Evolutionary conservation across 2,113 vertebrate genomes (phyloP).

Genomic region (Leuciscus idus): DNA sequence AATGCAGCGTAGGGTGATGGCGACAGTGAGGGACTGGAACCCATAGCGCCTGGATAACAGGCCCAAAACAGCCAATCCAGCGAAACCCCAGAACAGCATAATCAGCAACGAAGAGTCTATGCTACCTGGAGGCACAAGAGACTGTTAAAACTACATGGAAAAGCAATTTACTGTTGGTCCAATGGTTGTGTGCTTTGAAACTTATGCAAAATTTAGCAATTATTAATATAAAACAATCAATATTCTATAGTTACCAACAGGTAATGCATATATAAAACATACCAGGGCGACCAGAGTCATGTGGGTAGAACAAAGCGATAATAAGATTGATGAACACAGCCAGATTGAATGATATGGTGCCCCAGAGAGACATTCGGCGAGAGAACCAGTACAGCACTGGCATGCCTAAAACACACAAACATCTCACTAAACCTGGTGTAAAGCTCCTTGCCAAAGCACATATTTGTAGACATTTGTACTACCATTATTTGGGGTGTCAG

Average conservation of each 20-base stretch:
- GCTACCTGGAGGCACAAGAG: slow-evolving; percentile 71
- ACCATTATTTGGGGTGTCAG: no score
- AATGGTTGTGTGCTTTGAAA: background rate
- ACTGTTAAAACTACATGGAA: background rate
- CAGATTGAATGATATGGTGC: slow-evolving; percentile 96
- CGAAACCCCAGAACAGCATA: slow-evolving; percentile 89
- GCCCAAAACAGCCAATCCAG: slow-evolving; percentile 87
- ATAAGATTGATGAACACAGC: slow-evolving; percentile 98
- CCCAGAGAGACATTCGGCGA: slow-evolving; percentile 95
- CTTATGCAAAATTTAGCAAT: background rate
- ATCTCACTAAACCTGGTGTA: background rate
- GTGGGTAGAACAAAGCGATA: slow-evolving; percentile 98
- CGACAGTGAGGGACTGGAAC: slow-evolving; percentile 87
- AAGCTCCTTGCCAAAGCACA: background rate
- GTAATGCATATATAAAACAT: background rate
- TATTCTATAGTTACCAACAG: background rate
- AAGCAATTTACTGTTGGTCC: background rate
- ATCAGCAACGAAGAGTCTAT: slow-evolving; percentile 88
- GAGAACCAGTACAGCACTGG: slow-evolving; percentile 97
- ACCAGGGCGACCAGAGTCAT: slow-evolving; percentile 80
- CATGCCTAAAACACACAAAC: slow-evolving; percentile 80
- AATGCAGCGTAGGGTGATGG: slow-evolving; percentile 89
- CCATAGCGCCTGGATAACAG: slow-evolving; percentile 89
- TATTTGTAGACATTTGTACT: background rate
- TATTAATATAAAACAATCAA: background rate